Conservation (phyloP, 2,888 invertebrate species). For the Marasmarcha lunaedactyla region DNA sequence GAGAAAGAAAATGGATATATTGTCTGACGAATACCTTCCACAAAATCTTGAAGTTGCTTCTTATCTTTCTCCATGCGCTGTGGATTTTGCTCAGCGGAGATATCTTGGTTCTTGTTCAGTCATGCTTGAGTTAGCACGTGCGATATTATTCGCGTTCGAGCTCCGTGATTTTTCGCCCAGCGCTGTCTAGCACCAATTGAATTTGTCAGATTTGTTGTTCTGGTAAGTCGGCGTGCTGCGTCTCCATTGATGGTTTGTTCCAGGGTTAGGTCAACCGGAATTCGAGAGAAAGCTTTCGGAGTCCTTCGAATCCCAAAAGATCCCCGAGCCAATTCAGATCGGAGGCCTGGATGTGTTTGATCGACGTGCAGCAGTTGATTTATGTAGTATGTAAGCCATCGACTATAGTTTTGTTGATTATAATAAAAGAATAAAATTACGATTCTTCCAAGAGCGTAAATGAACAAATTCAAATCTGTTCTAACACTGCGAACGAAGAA, state of each 20-base stretch:
- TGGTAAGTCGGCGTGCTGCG: conserved; percentile 6
- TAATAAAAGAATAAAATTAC: conserved; percentile 6
- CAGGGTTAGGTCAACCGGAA: conserved; percentile 13
- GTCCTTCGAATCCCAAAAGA: conserved; percentile 14
- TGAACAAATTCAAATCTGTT: conserved; percentile 15
- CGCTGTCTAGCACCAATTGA: conserved; percentile 8
- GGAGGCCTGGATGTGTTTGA: conserved; percentile 14
- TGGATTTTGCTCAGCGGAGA: conserved; percentile 4
- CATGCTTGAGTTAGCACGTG: conserved; percentile 2
- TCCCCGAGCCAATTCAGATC: conserved; percentile 6
- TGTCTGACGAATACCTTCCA: conserved; percentile 7
- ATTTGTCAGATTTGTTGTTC: conserved; percentile 8
- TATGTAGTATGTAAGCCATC: conserved; percentile 8
- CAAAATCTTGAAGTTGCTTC: too few species aligned
- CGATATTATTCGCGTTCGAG: conserved; percentile 6
- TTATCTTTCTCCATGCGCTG: conserved; percentile 1
- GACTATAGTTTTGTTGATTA: conserved; percentile 11
- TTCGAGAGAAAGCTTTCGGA: conserved; percentile 13
- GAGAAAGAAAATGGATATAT: conserved; percentile 17
- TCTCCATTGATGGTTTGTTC: conserved; percentile 13
- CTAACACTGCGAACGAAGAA: conserved; percentile 18
- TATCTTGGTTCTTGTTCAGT: conserved; percentile 5
- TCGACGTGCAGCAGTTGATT: conserved; percentile 6
- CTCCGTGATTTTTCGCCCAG: conserved; percentile 8
- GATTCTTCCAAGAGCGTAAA: conserved; percentile 10